phyloP scores from a whole-genome alignment of 1,140 invertebrate species.

The Diachasma alloeum region DNA sequence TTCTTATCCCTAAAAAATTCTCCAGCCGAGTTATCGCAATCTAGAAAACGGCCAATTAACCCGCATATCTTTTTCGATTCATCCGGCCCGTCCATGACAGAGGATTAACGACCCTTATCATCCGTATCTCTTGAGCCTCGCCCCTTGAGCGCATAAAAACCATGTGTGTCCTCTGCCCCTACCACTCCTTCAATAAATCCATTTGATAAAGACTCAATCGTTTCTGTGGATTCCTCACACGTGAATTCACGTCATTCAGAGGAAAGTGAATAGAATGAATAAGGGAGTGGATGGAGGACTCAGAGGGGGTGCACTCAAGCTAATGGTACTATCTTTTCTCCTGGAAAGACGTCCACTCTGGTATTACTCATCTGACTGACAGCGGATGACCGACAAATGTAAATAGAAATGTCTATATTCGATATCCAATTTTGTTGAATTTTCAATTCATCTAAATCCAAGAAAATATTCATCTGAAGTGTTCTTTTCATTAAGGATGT shows the following conservation, averaged over 20 bases:
- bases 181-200: neutral
- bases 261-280: neutral
- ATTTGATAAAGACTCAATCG: neutral
- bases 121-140: neutral
- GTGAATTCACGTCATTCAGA: neutral
- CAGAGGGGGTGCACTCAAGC: too few species aligned
- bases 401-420: too few species aligned
- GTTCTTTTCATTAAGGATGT: too few species aligned
- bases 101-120: neutral
- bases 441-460: too few species aligned
- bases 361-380: too few species aligned
- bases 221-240: neutral
- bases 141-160: neutral
- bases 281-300: too few species aligned
- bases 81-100: neutral
- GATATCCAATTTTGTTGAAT: too few species aligned
- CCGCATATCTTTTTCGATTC: neutral
- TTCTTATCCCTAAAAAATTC: too few species aligned
- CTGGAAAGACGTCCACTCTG: too few species aligned
- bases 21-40: neutral
- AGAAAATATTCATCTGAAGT: too few species aligned
- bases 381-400: too few species aligned
- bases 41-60: neutral
- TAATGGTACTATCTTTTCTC: too few species aligned
- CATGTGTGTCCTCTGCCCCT: neutral